A percentile compares a stretch with the other conserved stretches of the same genome.
Evolutionary conservation across 2,113 vertebrate genomes (phyloP).

Genomic region (Leiothrix lutea): DNA sequence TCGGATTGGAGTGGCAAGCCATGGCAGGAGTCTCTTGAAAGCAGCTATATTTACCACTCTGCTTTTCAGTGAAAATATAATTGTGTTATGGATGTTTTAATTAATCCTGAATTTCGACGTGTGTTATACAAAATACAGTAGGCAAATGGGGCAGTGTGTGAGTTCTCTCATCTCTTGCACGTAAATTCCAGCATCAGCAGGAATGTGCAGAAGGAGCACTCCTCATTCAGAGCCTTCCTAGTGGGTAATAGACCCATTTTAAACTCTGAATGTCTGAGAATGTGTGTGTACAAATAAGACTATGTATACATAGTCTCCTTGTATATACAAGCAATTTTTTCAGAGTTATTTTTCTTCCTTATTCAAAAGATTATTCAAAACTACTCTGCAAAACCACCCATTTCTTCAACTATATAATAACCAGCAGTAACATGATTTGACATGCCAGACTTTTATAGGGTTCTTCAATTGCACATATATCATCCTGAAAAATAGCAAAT

Average conservation of each 20-base stretch:
- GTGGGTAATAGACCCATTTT: background rate
- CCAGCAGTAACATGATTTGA: background rate
- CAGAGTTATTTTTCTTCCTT: background rate
- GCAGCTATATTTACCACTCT: slow-evolving; percentile 38
- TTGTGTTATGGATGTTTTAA: background rate
- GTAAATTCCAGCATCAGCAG: background rate
- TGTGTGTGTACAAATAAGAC: background rate
- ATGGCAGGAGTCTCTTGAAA: slow-evolving; percentile 58
- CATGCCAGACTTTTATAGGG: background rate
- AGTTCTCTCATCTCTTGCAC: background rate
- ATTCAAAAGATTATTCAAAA: background rate
- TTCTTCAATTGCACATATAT: background rate
- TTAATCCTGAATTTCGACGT: background rate
- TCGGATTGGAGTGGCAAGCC: slow-evolving; percentile 69
- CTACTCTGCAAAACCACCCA: background rate
- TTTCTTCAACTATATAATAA: background rate
- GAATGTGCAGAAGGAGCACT: background rate
- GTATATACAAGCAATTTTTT: background rate
- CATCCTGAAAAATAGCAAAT: background rate
- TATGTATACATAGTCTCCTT: background rate
- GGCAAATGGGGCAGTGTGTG: background rate
- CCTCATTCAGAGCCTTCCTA: background rate
- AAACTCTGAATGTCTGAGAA: background rate
- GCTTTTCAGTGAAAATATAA: background rate
- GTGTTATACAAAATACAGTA: background rate